A percentile compares a stretch with the other conserved stretches of the same genome.
These are phyloP conservation scores for Drosophila borealis DNA, from an alignment of 2,888 invertebrate species.

Conservation along the genomic window DNA sequence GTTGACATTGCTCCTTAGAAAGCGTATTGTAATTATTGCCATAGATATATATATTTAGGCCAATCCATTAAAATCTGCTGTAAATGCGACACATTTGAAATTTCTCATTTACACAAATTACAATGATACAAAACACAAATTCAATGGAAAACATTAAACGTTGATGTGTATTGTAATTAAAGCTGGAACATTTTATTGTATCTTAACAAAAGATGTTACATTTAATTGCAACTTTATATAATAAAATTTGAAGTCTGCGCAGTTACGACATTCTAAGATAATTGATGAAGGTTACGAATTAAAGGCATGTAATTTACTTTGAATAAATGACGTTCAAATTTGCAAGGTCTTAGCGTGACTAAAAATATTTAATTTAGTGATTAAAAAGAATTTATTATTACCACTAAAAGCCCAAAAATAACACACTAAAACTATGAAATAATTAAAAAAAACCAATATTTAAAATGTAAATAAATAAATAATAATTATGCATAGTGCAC, in stretches of 20 bases:
- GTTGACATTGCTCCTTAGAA: constrained; percentile 47
- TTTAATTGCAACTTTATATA: not conserved
- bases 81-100: not conserved
- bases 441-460: too few species aligned
- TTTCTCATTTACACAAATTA: not conserved
- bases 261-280: too few species aligned
- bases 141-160: not conserved
- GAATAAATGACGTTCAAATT: too few species aligned
- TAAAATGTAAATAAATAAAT: too few species aligned
- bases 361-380: too few species aligned
- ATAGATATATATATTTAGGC: not conserved
- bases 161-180: not conserved
- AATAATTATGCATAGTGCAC: too few species aligned
- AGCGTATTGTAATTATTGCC: constrained; percentile 36
- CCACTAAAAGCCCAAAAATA: too few species aligned
- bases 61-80: constrained; percentile 4
- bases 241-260: not conserved
- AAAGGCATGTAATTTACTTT: too few species aligned
- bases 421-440: too few species aligned
- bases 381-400: too few species aligned
- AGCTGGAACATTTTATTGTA: not conserved
- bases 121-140: not conserved
- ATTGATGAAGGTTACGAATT: too few species aligned
- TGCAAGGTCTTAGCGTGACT: too few species aligned
- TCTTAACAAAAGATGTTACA: not conserved